phyloP scores from a whole-genome alignment of 2,888 invertebrate genomes.

The Pseudeuparius sepicola region DNA sequence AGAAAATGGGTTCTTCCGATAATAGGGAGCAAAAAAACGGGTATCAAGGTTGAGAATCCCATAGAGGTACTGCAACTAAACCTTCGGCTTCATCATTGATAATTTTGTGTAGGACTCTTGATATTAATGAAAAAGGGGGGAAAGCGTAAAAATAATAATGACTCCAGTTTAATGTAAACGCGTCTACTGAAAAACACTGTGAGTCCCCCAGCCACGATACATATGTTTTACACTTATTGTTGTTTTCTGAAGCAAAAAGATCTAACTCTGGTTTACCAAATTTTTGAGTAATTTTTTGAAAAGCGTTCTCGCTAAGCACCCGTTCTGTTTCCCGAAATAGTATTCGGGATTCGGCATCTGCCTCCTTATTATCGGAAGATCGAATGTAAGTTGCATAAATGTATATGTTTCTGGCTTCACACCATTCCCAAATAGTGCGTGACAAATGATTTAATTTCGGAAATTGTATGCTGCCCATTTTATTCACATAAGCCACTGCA shows the following conservation, averaged over 20 bases:
- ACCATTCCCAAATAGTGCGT: too few relatives aligned
- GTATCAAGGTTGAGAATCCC: too few relatives aligned
- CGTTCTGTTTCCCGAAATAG: neutral
- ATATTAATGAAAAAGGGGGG: slow-evolving; percentile 11
- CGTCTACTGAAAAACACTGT: slow-evolving; percentile 10
- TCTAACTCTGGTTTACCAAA: too few relatives aligned
- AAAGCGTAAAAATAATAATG: slow-evolving; percentile 10
- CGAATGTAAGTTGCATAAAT: slow-evolving; percentile 2
- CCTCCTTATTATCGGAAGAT: slow-evolving; percentile 3
- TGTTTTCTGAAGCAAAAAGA: slow-evolving; percentile 10
- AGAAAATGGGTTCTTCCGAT: slow-evolving; percentile 6
- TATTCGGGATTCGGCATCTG: neutral
- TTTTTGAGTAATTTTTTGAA: slow-evolving; percentile 7
- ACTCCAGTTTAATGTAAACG: slow-evolving; percentile 13
- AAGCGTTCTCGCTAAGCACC: neutral
- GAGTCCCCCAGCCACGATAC: slow-evolving; percentile 12
- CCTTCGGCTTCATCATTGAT: slow-evolving; percentile 4
- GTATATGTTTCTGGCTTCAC: too few relatives aligned
- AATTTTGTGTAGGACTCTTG: slow-evolving; percentile 9
- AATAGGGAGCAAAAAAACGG: slow-evolving; percentile 12
- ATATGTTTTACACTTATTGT: slow-evolving; percentile 8
- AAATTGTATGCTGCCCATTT: too few relatives aligned
- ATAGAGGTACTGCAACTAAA: slow-evolving; percentile 7
- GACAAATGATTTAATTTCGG: too few relatives aligned
- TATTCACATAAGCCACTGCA: too few relatives aligned